phyloP scores from a whole-genome alignment of 2,888 invertebrate genomes.

The Melikaiella ostensackeni region DNA sequence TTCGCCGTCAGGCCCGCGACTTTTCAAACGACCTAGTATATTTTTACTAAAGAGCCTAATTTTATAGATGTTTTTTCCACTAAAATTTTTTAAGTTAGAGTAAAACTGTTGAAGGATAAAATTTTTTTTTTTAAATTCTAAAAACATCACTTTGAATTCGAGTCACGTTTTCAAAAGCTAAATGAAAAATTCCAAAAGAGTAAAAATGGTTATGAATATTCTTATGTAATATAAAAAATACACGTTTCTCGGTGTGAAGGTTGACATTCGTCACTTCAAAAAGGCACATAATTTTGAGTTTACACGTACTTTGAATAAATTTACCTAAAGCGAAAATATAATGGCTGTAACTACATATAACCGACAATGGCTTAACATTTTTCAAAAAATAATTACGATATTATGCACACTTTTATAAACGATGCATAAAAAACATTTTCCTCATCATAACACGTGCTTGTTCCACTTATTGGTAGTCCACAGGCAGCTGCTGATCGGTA shows the following conservation, averaged over 20 bases:
- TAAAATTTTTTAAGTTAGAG: no score
- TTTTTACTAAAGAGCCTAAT: no score
- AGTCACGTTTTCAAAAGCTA: background rate
- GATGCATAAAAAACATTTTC: slow-evolving; percentile 32
- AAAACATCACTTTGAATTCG: background rate
- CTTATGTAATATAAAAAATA: background rate
- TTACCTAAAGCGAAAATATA: background rate
- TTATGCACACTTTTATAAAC: background rate
- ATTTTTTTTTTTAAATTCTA: no score
- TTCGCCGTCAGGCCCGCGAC: no score
- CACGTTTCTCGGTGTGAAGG: background rate
- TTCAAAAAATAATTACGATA: background rate
- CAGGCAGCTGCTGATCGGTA: slow-evolving; percentile 36
- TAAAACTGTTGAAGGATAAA: no score
- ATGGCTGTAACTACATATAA: background rate
- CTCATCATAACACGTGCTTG: slow-evolving; percentile 38
- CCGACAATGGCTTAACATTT: background rate
- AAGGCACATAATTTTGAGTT: background rate
- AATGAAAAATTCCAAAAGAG: background rate
- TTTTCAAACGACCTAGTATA: no score
- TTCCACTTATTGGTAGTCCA: slow-evolving; percentile 38
- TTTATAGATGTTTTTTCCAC: no score
- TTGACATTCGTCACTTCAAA: background rate
- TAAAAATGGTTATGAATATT: background rate
- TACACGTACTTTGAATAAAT: background rate